Conservation (phyloP, 2,797 vertebrate species). For the Anguilla megastoma region DNA sequence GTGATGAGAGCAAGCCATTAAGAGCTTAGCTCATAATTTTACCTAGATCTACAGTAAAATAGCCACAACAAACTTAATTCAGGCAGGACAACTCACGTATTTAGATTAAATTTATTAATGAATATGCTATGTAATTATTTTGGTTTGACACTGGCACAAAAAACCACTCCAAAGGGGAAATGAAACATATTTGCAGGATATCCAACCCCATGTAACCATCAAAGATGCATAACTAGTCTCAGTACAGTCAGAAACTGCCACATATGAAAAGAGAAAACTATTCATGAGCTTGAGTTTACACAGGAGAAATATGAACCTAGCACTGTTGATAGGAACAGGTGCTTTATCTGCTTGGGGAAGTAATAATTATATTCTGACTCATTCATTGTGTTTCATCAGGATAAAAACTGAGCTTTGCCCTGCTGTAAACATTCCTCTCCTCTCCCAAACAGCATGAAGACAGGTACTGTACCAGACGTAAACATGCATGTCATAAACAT, state of each 20-base stretch:
- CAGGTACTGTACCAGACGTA: not conserved
- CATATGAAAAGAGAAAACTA: not conserved
- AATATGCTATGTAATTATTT: too few relatives aligned
- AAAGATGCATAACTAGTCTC: not conserved
- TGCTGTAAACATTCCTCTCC: not conserved
- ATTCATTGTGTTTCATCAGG: not conserved
- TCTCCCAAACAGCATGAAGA: not conserved
- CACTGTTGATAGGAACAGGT: not conserved
- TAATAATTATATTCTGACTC: conserved; percentile 9
- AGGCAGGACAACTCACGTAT: too few relatives aligned
- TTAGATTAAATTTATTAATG: too few relatives aligned
- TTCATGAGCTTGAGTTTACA: not conserved
- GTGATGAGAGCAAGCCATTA: not conserved
- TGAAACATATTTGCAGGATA: not conserved
- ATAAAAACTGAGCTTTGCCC: not conserved
- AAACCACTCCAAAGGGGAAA: not conserved
- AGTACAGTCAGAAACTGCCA: not conserved
- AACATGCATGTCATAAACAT: not conserved
- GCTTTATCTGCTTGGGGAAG: not conserved
- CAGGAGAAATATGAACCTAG: not conserved
- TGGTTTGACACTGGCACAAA: not conserved
- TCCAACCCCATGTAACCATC: not conserved
- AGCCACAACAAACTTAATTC: not conserved
- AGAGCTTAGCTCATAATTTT: not conserved
- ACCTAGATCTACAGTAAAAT: not conserved